Percentiles rank a stretch among this genome's conserved stretches.
These are phyloP conservation scores for Cyclophora albipunctata DNA, from an alignment of 2,888 invertebrate species.

Conservation along the genomic window DNA sequence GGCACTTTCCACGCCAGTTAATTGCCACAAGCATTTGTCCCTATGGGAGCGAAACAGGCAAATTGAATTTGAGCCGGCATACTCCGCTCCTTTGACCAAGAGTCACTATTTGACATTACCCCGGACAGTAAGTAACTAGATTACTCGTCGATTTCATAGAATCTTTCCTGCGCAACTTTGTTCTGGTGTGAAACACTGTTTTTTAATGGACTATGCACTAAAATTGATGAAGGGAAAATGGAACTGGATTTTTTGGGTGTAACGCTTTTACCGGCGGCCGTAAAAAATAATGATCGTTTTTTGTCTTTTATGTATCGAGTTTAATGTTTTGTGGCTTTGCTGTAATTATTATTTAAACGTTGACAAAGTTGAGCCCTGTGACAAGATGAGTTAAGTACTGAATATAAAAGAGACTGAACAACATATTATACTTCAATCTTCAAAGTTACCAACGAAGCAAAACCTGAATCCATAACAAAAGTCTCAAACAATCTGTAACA, in stretches of 20 bases:
- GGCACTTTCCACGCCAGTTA: constrained; percentile 67
- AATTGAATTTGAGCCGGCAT: constrained; percentile 66
- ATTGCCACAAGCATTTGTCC: constrained; percentile 62
- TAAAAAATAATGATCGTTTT: no score
- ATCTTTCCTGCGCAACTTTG: constrained; percentile 27
- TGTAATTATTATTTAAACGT: no score
- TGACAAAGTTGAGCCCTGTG: no score
- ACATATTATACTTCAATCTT: no score
- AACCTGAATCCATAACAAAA: no score
- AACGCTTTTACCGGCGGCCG: no score
- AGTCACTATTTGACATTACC: constrained; percentile 63
- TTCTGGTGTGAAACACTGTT: constrained; percentile 12
- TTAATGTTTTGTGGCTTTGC: no score
- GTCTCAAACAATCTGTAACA: no score
- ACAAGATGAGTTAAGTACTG: no score
- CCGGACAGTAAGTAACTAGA: constrained; percentile 53
- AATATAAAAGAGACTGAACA: no score
- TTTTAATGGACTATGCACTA: constrained; percentile 4
- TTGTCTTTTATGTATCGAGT: no score
- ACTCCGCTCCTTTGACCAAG: constrained; percentile 55
- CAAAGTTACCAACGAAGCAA: no score
- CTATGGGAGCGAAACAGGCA: constrained; percentile 62
- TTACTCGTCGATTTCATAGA: constrained; percentile 57
- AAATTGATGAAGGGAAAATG: constrained; percentile 2
- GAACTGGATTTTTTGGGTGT: constrained; percentile 3